Base-by-base conservation (phyloP, 2,113 vertebrate genomes). In the Mobula birostris region DNA sequence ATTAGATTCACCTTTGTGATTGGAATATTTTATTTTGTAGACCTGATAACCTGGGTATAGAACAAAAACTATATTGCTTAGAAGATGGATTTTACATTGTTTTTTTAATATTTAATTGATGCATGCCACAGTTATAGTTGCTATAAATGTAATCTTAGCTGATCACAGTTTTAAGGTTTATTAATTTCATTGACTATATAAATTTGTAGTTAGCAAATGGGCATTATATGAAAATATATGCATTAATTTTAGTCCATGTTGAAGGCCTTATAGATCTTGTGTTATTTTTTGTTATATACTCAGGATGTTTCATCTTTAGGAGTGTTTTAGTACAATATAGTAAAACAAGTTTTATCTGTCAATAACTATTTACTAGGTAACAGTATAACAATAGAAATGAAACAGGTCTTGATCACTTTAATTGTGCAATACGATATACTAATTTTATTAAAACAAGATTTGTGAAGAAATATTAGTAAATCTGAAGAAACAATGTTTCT, bases 391-490 rank as follows among this genome's bases (percentile, higher is more conserved):
- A 93, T 72, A 48, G 90, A 87, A 87, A 76, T 74, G 91, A 74
- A 93, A 48, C 5, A 93, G n/a, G 40, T 93, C 11, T 93, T 36
- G 88, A 68, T 93, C 91, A 93, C 74, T 93, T 93, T 93, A 56
- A 76, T 93, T 93, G 91, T 93, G 91, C 91, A 93, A 93, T 93
- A 74, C 68, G 40, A 76, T 74, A 21, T 93, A 74, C 36, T 74
- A 93, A 93, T 93, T 76, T 93, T 93, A 93, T 74, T 91, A 74
- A 40, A 93, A 72, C 36, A 74, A 93, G 24, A 74, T 93, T 56
- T 48, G 74, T 93, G 91, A 74, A 93, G 74, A 12, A 5, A 7
- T 85, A 85, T 90, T 90, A 12, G 11, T 66, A 90, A 66, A 74
- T 93, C 68, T 48, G 68, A 93, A 74, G 40, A 93, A 91, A 91